Evolutionary conservation across 2,113 vertebrate species (phyloP).

Genomic region (Phoenicopterus ruber): DNA sequence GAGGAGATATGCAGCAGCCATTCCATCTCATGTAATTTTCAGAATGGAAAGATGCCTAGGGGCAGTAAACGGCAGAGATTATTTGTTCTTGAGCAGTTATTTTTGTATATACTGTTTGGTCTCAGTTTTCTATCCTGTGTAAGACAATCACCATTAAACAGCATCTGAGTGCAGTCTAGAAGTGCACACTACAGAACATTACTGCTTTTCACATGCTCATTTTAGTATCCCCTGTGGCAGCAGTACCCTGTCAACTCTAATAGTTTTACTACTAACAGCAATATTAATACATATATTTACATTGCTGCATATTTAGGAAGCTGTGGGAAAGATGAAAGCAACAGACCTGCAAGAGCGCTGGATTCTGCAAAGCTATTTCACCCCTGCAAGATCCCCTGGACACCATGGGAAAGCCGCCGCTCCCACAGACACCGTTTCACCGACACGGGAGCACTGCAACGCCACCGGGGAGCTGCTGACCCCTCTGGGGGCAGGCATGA

Average conservation of each 20-base stretch:
- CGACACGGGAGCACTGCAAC: rapidly evolving
- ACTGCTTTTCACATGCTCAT: background rate
- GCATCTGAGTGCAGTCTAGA: background rate
- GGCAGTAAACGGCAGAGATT: background rate
- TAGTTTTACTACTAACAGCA: background rate
- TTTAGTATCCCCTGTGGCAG: background rate
- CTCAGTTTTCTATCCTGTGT: background rate
- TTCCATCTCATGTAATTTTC: background rate
- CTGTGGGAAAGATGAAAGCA: background rate
- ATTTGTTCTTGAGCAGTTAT: background rate
- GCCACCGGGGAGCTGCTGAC: rapidly evolving
- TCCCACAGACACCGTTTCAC: background rate
- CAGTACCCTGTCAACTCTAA: background rate
- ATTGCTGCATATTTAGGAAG: background rate
- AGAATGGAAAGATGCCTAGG: background rate
- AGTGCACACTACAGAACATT: background rate
- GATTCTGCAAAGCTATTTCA: background rate
- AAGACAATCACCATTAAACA: background rate
- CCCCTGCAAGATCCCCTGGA: background rate
- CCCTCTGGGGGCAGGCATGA: background rate
- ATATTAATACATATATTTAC: background rate
- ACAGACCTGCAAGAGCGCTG: background rate
- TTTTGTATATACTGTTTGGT: background rate
- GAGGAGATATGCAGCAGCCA: background rate
- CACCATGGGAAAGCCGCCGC: background rate